A percentile compares a stretch with the other conserved stretches of the same genome.
Evolutionary conservation across 2,113 vertebrate species (phyloP).

Genomic region (Stegostoma tigrinum): DNA sequence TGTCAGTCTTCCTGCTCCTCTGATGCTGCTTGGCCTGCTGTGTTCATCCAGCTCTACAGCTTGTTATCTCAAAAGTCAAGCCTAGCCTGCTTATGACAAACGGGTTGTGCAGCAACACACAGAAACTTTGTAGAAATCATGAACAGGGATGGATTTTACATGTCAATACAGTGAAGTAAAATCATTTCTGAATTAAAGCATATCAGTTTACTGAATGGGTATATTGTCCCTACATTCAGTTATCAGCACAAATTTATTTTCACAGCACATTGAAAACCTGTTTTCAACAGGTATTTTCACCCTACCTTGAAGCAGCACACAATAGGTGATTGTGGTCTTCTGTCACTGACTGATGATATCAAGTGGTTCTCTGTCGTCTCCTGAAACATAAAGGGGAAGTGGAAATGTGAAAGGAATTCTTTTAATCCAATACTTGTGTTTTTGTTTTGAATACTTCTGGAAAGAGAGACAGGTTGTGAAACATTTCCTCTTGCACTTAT

Average conservation of each 20-base stretch:
- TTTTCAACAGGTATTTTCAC: background rate
- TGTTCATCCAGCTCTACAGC: no score
- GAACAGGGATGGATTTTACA: background rate
- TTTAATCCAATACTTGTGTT: background rate
- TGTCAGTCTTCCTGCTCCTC: no score
- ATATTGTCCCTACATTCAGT: background rate
- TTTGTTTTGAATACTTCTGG: background rate
- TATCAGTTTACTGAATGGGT: background rate
- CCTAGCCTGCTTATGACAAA: background rate
- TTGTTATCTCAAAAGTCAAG: background rate
- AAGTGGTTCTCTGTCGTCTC: background rate
- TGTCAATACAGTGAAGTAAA: background rate
- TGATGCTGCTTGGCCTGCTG: no score
- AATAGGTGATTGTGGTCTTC: background rate
- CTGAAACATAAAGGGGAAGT: background rate
- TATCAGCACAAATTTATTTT: background rate
- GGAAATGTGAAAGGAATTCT: background rate
- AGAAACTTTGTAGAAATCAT: background rate
- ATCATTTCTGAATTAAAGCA: background rate
- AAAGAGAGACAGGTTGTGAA: background rate
- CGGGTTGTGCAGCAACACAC: background rate
- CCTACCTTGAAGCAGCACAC: background rate
- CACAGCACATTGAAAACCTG: background rate
- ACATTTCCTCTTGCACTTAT: background rate
- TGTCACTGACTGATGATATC: background rate